Evolutionary conservation across 64 coral and sea anemone species (phyloP).

Genomic region (Pocillopora verrucosa): DNA sequence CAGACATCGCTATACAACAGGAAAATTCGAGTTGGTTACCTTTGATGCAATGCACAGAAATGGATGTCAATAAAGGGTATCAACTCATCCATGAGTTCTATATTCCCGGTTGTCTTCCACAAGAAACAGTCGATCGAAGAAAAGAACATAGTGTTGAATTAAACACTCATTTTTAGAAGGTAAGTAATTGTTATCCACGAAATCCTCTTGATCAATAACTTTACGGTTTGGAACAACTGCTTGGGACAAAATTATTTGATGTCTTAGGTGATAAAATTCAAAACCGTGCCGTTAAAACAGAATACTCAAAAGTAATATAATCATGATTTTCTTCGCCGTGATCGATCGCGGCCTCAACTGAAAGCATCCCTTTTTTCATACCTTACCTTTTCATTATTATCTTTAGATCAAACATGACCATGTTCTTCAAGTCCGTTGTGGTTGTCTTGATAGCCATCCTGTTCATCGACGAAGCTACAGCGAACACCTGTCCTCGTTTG

Average conservation of each 20-base stretch:
- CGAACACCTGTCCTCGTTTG: not conserved
- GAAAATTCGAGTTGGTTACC: not conserved
- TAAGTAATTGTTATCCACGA: too few relatives aligned
- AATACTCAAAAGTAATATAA: too few relatives aligned
- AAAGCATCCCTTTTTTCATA: not conserved
- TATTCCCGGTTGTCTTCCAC: not conserved
- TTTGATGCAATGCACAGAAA: not conserved
- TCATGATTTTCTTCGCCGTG: too few relatives aligned
- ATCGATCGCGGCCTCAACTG: not conserved
- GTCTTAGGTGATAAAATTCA: too few relatives aligned
- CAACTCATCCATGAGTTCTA: not conserved
- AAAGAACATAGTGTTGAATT: too few relatives aligned
- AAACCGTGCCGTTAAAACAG: too few relatives aligned
- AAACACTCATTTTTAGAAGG: too few relatives aligned
- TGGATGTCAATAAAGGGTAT: not conserved
- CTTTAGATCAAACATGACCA: not conserved
- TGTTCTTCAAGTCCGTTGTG: not conserved
- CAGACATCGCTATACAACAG: not conserved
- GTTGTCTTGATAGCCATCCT: not conserved
- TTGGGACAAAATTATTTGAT: too few relatives aligned
- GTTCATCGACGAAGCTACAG: not conserved
- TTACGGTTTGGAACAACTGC: too few relatives aligned
- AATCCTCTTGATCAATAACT: too few relatives aligned
- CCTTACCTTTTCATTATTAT: not conserved
- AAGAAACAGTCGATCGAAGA: not conserved